These are phyloP conservation scores for Tetranychus truncatus DNA, from an alignment of 2,888 invertebrate species.

Conservation along the genomic window DNA sequence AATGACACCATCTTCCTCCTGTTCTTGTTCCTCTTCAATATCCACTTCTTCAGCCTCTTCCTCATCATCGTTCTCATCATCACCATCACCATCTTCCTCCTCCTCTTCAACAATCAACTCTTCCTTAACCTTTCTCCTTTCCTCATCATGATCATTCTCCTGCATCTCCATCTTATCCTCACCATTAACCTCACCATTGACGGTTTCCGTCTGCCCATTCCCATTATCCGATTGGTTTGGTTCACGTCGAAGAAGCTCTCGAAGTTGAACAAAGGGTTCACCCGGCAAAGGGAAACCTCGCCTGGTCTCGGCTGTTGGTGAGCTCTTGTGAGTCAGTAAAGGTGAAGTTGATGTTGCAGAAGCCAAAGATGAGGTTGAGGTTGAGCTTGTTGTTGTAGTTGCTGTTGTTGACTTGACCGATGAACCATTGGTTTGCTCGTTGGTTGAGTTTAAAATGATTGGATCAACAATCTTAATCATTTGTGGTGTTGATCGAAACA, in stretches of 20 bases:
- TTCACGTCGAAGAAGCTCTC: not conserved
- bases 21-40: not conserved
- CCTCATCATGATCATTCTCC: not conserved
- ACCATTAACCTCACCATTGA: not conserved
- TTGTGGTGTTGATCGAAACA: too few relatives aligned
- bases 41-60: not conserved
- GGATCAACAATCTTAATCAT: too few relatives aligned
- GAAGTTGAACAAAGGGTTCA: constrained; percentile 6
- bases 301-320: not conserved
- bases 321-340: not conserved
- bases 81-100: constrained; percentile 1
- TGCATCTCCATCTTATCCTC: not conserved
- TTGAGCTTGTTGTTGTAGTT: not conserved
- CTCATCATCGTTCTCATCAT: not conserved
- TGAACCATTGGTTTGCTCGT: too few relatives aligned
- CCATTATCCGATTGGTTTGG: not conserved
- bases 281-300: not conserved
- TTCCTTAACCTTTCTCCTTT: not conserved
- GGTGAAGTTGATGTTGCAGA: not conserved
- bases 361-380: not conserved
- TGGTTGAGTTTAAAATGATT: too few relatives aligned
- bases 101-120: not conserved
- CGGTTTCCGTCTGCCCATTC: not conserved
- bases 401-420: too few relatives aligned
- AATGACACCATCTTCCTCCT: not conserved